Evolutionary conservation across 2,113 vertebrate genomes (phyloP).

Genomic region (Corynorhinus townsendii): DNA sequence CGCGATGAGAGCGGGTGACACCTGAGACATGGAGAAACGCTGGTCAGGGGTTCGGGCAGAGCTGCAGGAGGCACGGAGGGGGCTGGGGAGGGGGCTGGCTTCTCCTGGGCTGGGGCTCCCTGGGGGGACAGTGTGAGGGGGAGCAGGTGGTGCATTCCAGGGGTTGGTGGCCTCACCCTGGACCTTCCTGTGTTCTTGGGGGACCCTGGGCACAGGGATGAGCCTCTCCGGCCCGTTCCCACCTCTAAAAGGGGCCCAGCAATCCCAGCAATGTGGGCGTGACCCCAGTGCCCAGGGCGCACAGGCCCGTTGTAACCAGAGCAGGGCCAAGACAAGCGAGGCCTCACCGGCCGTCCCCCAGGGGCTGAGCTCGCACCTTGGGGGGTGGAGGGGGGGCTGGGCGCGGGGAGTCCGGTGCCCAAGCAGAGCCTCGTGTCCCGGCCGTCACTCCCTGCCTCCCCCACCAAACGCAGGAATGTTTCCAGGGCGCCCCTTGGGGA

Average conservation of each 20-base stretch:
- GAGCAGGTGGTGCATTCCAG: accelerated
- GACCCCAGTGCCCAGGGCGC: accelerated
- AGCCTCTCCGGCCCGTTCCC: neutral
- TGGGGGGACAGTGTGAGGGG: accelerated
- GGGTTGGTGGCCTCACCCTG: neutral
- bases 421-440: neutral
- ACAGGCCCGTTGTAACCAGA: neutral
- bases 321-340: neutral
- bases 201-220: accelerated
- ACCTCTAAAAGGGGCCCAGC: neutral
- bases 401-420: neutral
- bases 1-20: neutral
- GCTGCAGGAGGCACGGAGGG: neutral
- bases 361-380: accelerated
- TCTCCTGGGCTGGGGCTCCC: neutral
- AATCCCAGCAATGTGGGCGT: neutral
- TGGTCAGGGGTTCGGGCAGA: accelerated
- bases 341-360: accelerated
- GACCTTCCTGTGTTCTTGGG: neutral
- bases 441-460: neutral
- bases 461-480: neutral
- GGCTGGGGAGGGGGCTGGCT: neutral
- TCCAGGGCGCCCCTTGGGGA: neutral
- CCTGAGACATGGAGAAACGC: accelerated
- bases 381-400: neutral